Base-by-base conservation (phyloP, 1,140 invertebrate species). In the Pseudomyrmex gracilis region DNA sequence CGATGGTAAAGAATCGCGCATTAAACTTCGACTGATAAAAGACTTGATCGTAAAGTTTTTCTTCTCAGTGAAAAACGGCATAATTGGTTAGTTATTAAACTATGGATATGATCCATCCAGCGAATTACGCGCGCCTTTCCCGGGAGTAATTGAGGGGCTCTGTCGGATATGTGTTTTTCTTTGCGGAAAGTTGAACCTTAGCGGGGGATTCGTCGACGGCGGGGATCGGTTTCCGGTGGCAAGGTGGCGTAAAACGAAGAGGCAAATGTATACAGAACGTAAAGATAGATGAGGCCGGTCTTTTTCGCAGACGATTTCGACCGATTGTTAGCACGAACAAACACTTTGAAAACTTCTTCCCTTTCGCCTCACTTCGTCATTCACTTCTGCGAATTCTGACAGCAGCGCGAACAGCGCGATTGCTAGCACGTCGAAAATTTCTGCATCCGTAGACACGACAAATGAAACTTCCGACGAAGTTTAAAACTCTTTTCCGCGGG, bases 121-220 rank as follows among this genome's bases (percentile, higher is more conserved):
- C 34, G 24, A 86, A 67, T 77, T 77, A 51, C 10, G 15, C 66
- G 57, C 66, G 57, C 58, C 13, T 60, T 57, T 53, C 22, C 45
- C 17, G 34, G 51, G 51, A 74, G 85, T 87, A 87, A 85, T 87
- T 64, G 63, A 83, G 82, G 57, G 53, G 63, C 17, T 12, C 22
- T 49, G n/a, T 8, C 22, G 70, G 83, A 88, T 87, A 87, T 58
- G 58, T 85, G 76, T 85, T 88, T 88, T 88, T 88, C 87, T 88
- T 88, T 13, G 49, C 10, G 47, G 55, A 87, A 88, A 88, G 87
- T 87, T 88, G 87, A 87, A 88, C 53, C 55, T 61, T 58, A 51
- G 45, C 34, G 47, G 10, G 47, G 10, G 58, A 34, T 55, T 87
- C 64, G 58, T 87, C 22, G 15, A 55, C 51, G 55, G 70, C 4